A percentile compares a stretch with the other conserved stretches of the same genome.
Conservation (phyloP, 2,797 vertebrate species). For the Silurus lanzhouensis region DNA sequence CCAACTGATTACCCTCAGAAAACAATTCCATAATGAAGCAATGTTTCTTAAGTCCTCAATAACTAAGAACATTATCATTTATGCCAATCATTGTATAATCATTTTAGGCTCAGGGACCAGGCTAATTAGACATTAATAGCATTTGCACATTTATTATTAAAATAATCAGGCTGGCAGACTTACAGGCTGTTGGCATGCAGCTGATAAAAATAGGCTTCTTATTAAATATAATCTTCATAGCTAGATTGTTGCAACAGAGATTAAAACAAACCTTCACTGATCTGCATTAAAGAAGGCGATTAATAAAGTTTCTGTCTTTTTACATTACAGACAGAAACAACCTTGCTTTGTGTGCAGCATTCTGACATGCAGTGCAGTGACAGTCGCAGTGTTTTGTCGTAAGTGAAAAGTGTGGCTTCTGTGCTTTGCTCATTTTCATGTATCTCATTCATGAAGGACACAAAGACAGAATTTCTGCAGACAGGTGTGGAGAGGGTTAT, state of each 20-base stretch:
- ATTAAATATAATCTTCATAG: conserved; percentile 35
- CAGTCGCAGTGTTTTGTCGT: conserved; percentile 43
- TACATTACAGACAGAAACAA: conserved; percentile 29
- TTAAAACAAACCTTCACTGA: conserved; percentile 45
- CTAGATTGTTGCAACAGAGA: conserved; percentile 39
- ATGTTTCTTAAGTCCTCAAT: conserved; percentile 56
- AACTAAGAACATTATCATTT: conserved; percentile 61
- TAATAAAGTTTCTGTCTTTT: conserved; percentile 49
- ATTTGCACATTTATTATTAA: conserved; percentile 47
- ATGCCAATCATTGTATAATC: conserved; percentile 52
- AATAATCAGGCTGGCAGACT: conserved; percentile 1
- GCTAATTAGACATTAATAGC: conserved; percentile 68
- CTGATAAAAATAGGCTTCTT: conserved; percentile 19
- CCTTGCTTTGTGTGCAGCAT: conserved; percentile 37
- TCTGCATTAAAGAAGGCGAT: background rate
- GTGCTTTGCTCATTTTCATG: conserved; percentile 18
- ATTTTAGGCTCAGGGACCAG: conserved; percentile 62
- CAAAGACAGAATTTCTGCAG: background rate
- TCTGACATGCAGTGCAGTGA: background rate
- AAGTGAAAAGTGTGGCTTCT: conserved; percentile 37
- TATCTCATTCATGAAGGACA: background rate
- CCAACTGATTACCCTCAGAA: conserved; percentile 40
- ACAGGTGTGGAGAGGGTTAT: background rate
- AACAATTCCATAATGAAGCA: conserved; percentile 57
- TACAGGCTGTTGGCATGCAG: conserved; percentile 22